Evolutionary conservation across 2,797 vertebrate genomes (phyloP).

Genomic region (Rallus crepitans): DNA sequence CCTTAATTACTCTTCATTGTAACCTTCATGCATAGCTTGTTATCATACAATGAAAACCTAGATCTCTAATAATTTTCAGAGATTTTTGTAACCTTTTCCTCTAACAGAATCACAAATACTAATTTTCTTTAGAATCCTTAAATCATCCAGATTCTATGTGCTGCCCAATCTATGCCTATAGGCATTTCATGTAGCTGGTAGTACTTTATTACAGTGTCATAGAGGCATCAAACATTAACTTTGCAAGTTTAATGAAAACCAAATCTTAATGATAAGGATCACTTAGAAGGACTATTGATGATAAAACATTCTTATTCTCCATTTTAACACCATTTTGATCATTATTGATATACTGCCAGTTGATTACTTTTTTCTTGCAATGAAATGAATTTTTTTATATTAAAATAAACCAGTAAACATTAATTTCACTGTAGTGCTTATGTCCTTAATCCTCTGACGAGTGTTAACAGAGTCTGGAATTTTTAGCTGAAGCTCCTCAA

Average conservation of each 20-base stretch:
- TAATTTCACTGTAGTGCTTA: neutral
- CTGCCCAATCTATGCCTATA: neutral
- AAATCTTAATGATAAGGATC: neutral
- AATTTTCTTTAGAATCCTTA: neutral
- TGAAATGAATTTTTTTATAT: neutral
- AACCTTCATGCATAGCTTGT: neutral
- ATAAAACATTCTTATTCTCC: neutral
- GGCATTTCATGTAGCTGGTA: neutral
- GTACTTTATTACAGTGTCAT: neutral
- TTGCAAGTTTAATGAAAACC: neutral
- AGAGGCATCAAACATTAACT: neutral
- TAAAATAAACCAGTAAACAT: neutral
- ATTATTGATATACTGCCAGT: neutral
- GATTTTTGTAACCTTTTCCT: neutral
- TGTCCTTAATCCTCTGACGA: neutral
- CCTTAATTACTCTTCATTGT: neutral
- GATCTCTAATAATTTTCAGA: neutral
- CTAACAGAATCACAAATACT: neutral
- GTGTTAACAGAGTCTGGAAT: neutral
- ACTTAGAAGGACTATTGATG: neutral
- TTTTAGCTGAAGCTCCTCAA: neutral
- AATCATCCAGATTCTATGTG: neutral
- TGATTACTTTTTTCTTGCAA: neutral
- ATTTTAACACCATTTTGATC: neutral
- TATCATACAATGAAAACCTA: neutral